phyloP scores from a whole-genome alignment of 1,140 invertebrate species.

The Scaptomyza montana region DNA sequence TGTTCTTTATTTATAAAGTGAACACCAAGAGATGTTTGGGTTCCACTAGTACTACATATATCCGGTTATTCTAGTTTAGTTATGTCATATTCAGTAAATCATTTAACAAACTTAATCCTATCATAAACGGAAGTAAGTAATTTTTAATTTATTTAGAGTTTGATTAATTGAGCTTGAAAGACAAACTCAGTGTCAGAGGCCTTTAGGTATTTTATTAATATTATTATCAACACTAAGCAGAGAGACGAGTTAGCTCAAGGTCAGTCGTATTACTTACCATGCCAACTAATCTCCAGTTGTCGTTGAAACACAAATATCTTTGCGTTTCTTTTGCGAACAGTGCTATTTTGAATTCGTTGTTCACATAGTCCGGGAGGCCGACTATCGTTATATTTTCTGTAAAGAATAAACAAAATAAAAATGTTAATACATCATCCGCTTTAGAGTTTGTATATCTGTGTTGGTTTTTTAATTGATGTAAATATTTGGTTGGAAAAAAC shows the following conservation, averaged over 20 bases:
- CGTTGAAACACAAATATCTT: slow-evolving; percentile 84
- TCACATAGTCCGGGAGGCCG: slow-evolving; percentile 80
- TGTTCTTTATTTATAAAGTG: no score
- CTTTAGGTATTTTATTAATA: no score
- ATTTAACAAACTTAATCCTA: no score
- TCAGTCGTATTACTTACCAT: slow-evolving; percentile 66
- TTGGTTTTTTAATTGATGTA: slow-evolving; percentile 56
- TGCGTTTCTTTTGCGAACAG: slow-evolving; percentile 83
- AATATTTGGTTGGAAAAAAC: slow-evolving; percentile 68
- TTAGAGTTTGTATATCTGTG: no score
- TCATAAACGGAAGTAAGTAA: background rate
- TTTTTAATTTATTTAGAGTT: background rate
- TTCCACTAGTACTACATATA: no score
- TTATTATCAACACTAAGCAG: background rate
- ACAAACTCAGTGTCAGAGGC: background rate
- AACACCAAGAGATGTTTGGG: no score
- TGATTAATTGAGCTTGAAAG: background rate
- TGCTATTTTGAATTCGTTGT: slow-evolving; percentile 83
- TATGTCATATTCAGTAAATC: background rate
- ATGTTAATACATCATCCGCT: slow-evolving; percentile 16
- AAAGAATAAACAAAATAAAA: slow-evolving; percentile 32
- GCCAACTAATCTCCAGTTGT: slow-evolving; percentile 84
- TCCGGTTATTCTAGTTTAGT: background rate
- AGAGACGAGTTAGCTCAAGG: background rate
- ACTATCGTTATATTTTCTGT: slow-evolving; percentile 84